A percentile compares a stretch with the other conserved stretches of the same genome.
Conservation (phyloP, 2,797 vertebrate species). For the Gambusia yucatana region DNA sequence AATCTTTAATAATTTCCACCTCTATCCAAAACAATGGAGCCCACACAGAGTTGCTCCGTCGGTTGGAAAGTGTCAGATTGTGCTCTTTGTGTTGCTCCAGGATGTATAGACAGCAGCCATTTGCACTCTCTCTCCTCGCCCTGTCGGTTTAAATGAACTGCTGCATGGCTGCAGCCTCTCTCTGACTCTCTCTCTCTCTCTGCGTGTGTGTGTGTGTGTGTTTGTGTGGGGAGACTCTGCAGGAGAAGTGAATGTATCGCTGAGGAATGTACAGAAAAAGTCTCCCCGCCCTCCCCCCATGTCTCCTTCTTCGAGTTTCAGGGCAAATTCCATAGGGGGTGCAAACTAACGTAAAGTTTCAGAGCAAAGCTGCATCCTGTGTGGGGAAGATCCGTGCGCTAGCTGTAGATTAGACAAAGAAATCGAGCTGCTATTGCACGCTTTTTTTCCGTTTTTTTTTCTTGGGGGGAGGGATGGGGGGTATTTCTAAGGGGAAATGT, state of each 20-base stretch:
- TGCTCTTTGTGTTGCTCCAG: neutral
- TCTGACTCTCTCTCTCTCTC: conserved; percentile 11
- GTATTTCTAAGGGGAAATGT: neutral
- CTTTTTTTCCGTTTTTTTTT: neutral
- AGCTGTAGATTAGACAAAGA: conserved; percentile 20
- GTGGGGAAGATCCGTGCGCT: conserved; percentile 50
- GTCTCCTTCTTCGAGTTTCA: conserved; percentile 39
- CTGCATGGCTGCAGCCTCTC: no score
- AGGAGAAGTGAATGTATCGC: conserved; percentile 75
- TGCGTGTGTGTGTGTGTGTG: neutral
- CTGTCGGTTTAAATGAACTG: conserved; percentile 55
- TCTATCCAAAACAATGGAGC: conserved; percentile 35
- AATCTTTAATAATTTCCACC: conserved; percentile 1
- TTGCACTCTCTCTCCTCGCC: conserved; percentile 25
- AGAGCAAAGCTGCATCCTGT: conserved; percentile 59
- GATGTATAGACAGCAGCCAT: conserved; percentile 46
- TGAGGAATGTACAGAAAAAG: conserved; percentile 80
- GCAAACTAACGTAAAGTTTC: conserved; percentile 71
- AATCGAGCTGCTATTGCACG: no score
- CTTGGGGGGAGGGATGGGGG: no score
- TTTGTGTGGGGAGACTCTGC: conserved; percentile 36
- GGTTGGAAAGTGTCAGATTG: neutral
- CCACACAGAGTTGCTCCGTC: neutral
- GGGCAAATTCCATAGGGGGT: conserved; percentile 76
- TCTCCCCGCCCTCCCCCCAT: conserved; percentile 69